A percentile compares a stretch with the other conserved stretches of the same genome.
Conservation (phyloP, 2,113 vertebrate genomes). For the Sitta europaea region DNA sequence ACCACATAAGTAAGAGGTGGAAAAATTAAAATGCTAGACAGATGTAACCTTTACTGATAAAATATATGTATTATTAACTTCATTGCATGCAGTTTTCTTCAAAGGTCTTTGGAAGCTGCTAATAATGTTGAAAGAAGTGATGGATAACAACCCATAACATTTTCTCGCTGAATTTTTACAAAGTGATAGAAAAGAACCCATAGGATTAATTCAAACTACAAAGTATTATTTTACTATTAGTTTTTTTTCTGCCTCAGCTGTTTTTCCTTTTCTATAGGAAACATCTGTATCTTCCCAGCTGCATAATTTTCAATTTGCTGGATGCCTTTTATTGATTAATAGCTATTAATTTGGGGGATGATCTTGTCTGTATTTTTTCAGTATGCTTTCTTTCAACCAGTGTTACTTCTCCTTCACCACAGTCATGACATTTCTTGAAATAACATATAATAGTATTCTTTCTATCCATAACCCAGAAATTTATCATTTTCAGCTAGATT, state of each 20-base stretch:
- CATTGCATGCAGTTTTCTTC: background rate
- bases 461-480: background rate
- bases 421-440: background rate
- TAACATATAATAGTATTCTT: background rate
- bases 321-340: background rate
- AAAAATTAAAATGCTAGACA: conserved; percentile 30
- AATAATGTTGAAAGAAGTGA: background rate
- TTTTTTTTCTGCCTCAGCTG: background rate
- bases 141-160: background rate
- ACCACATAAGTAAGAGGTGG: background rate
- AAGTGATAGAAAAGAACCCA: background rate
- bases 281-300: background rate
- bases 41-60: conserved; percentile 4
- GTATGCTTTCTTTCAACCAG: background rate
- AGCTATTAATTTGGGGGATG: background rate
- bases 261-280: background rate
- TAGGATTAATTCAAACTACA: background rate
- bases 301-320: background rate
- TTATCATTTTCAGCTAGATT: background rate
- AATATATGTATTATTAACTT: conserved; percentile 14
- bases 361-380: background rate
- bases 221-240: background rate
- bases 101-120: background rate
- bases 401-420: background rate
- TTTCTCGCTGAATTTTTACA: background rate